Evolutionary conservation across 2,888 invertebrate species (phyloP), one percentile per base, ranked within the genome.

Genomic region (Siphlonurus alternatus): DNA sequence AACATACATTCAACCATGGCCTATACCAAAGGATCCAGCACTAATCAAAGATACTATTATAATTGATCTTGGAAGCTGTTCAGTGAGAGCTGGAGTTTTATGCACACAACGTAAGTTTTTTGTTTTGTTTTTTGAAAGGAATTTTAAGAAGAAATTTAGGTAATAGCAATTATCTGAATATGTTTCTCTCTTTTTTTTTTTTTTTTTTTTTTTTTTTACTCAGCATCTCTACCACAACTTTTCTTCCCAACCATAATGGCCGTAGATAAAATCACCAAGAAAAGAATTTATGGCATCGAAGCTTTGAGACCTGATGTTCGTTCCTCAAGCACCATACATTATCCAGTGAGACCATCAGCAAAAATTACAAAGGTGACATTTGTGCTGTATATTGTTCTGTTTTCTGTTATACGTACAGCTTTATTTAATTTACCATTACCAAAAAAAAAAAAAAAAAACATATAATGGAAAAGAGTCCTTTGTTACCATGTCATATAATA

Each of bases 1-100:
- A 60, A 76, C 75, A n/a, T 81, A 78, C 69, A 75, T 80, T 7
- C 74, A 76, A 66, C 81, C 81, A 15, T 72, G 75, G 53, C 72
- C 70, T 18, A 65, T 72, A 63, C 72, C 70, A 63, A 73, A 65
- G 66, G 73, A 69, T 69, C 74, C 69, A 66, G 72, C 70, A 3
- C 67, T 71, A 18, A 70, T 71, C 62, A 68, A 79, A 74, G 77
- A 78, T 67, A 76, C 81, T 3, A 68, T 81, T 2, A 73, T 83
- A 20, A 74, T 83, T 59, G 83, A 83, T 70, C 70, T 83, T 53
- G 83, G 83, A 15, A 79, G 80, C 63, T 76, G 77, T 67, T 79
- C 79, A 2, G 74, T 82, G 25, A 73, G 83, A 68, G 82, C 81
- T 15, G 82, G 83, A 18, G 73, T 81, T 53, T 73, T 80, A 5